A percentile compares a stretch with the other conserved stretches of the same genome.
phyloP scores from a whole-genome alignment of 2,797 vertebrate species.

The Neopelma chrysocephalum region DNA sequence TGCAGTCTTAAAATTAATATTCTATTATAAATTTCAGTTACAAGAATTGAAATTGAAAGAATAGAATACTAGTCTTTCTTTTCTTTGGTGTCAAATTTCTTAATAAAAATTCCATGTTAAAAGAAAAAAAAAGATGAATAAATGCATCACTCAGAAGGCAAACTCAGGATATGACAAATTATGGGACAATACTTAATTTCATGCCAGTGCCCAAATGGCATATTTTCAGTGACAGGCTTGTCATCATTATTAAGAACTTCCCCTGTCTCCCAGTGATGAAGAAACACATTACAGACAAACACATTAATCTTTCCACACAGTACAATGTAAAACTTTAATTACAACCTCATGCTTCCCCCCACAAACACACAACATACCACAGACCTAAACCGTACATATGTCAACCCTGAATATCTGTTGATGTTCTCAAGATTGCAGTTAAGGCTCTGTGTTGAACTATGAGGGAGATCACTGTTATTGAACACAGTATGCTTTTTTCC shows the following conservation, averaged over 20 bases:
- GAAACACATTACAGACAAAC: slow-evolving; percentile 64
- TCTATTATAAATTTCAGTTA: not conserved
- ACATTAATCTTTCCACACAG: slow-evolving; percentile 67
- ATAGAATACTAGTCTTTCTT: not conserved
- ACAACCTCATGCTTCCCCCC: slow-evolving; percentile 59
- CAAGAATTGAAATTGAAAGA: not conserved
- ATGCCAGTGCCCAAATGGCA: slow-evolving; percentile 42
- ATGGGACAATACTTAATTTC: slow-evolving; percentile 57
- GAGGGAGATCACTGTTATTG: not conserved
- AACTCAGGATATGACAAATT: slow-evolving; percentile 62
- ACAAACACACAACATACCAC: slow-evolving; percentile 45
- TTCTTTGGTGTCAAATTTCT: not conserved
- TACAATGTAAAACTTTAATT: slow-evolving; percentile 66
- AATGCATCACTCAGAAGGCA: not conserved
- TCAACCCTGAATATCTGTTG: slow-evolving; percentile 31
- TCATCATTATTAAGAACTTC: slow-evolving; percentile 67
- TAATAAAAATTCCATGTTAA: not conserved
- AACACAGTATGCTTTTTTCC: not conserved
- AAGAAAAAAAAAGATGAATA: not conserved
- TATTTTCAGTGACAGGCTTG: slow-evolving; percentile 60
- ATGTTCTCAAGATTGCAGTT: not conserved
- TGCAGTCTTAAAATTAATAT: not conserved
- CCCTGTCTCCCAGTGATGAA: slow-evolving; percentile 44
- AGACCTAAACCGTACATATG: slow-evolving; percentile 6
- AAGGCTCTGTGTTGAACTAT: not conserved